These are phyloP conservation scores for Karalla daura DNA, from an alignment of 2,797 vertebrate species.

Conservation along the genomic window DNA sequence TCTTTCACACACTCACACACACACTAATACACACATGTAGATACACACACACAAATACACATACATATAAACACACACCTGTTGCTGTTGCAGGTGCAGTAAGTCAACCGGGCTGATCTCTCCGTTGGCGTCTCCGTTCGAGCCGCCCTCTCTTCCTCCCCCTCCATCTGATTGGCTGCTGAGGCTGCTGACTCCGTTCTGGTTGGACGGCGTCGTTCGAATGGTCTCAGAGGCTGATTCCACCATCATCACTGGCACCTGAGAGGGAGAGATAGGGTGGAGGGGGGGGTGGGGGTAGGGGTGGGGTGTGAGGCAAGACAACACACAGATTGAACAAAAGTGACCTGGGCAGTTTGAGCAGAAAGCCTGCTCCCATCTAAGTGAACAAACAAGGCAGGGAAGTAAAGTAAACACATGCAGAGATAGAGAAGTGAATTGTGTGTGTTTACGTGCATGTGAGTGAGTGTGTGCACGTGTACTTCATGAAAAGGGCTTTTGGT, in stretches of 20 bases:
- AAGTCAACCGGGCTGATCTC: conserved; percentile 96
- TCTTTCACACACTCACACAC: conserved; percentile 19
- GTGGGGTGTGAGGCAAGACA: too few relatives aligned
- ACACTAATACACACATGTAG: conserved; percentile 87
- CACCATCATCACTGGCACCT: conserved; percentile 99
- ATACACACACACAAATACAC: conserved; percentile 24
- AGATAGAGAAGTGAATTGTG: conserved; percentile 51
- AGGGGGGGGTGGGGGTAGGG: neutral
- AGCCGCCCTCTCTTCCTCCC: conserved; percentile 87
- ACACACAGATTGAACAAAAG: conserved; percentile 57
- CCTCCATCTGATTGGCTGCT: conserved; percentile 92
- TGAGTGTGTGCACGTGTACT: conserved; percentile 19
- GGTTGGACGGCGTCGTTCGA: conserved; percentile 93
- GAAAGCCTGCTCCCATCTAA: conserved; percentile 49
- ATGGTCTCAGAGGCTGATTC: conserved; percentile 99
- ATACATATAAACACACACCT: conserved; percentile 82
- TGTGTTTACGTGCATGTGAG: conserved; percentile 25
- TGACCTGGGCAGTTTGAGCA: conserved; percentile 57
- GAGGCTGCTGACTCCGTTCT: conserved; percentile 97
- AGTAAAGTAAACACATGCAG: conserved; percentile 54
- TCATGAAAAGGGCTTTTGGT: conserved; percentile 52
- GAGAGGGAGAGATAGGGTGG: conserved; percentile 12
- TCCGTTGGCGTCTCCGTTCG: conserved; percentile 91
- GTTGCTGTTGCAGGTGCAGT: conserved; percentile 98
- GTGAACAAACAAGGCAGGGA: conserved; percentile 58